phyloP scores from a whole-genome alignment of 2,888 invertebrate species.

The Suillia variegata region DNA sequence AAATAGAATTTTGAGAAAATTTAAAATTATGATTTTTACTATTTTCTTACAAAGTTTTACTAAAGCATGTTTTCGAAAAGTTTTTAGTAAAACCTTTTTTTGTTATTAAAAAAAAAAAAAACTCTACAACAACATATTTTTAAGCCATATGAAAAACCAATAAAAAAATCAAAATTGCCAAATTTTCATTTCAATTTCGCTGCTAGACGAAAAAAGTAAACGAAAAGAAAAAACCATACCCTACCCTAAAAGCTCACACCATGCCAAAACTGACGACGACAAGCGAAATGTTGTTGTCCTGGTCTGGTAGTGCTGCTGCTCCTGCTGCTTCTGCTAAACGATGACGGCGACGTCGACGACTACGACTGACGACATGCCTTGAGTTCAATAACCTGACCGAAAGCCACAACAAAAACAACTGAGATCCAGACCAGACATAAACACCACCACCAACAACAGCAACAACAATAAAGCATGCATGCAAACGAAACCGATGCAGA shows the following conservation, averaged over 20 bases:
- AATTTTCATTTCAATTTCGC: conserved; percentile 23
- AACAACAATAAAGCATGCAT: too few relatives aligned
- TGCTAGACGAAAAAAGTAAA: conserved; percentile 6
- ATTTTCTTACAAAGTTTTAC: too few relatives aligned
- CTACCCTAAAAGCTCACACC: background rate
- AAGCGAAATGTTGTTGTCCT: conserved; percentile 22
- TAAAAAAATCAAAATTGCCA: too few relatives aligned
- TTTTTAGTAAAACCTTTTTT: too few relatives aligned
- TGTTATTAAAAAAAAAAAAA: too few relatives aligned
- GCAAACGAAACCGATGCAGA: conserved; percentile 6
- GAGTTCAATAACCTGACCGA: conserved; percentile 51
- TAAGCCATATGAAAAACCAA: too few relatives aligned
- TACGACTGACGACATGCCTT: conserved; percentile 2
- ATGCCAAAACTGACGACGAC: conserved; percentile 10
- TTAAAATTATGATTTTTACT: too few relatives aligned
- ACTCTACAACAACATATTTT: too few relatives aligned
- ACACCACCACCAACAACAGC: conserved; percentile 29
- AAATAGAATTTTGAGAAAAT: too few relatives aligned
- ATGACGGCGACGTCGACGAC: background rate
- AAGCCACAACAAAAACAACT: conserved; percentile 36
- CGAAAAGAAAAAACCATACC: conserved; percentile 5
- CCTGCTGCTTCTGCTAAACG: too few relatives aligned
- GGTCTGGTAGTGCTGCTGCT: conserved; percentile 7
- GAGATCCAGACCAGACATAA: conserved; percentile 34
- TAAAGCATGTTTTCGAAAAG: too few relatives aligned